These are phyloP conservation scores for Mactra quadrangularis DNA, from an alignment of 1,140 invertebrate genomes.

Conservation along the genomic window DNA sequence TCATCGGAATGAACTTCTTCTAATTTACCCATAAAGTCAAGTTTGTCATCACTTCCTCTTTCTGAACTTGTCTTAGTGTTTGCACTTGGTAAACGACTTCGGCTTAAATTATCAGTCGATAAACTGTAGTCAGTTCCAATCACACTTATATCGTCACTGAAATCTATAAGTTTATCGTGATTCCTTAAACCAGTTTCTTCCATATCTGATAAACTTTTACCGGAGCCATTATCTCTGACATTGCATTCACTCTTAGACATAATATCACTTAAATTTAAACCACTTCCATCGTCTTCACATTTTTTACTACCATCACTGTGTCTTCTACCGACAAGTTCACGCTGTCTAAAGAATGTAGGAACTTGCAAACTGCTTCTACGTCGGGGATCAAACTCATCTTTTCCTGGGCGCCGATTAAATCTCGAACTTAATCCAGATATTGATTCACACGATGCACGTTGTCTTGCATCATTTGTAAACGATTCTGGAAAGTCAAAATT, in stretches of 20 bases:
- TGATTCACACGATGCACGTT: neutral
- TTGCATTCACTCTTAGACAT: conserved; percentile 45
- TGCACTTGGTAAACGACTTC: neutral
- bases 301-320: conserved; percentile 46
- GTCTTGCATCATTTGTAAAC: neutral
- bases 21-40: conserved; percentile 38
- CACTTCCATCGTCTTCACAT: neutral
- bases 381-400: conserved; percentile 6
- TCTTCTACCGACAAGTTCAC: conserved; percentile 21
- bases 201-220: neutral
- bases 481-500: conserved; percentile 36
- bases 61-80: neutral
- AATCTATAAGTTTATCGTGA: neutral
- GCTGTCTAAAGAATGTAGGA: conserved; percentile 41
- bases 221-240: neutral
- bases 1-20: conserved; percentile 41
- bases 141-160: conserved; percentile 2
- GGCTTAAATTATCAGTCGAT: neutral
- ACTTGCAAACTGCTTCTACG: conserved; percentile 47
- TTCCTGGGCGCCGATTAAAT: neutral
- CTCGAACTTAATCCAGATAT: neutral
- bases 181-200: neutral
- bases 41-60: conserved; percentile 5
- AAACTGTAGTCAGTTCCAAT: neutral
- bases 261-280: neutral